Evolutionary conservation across 2,888 invertebrate species (phyloP), one percentile per base, ranked within the genome.

Genomic region (Crocallis elinguaria): DNA sequence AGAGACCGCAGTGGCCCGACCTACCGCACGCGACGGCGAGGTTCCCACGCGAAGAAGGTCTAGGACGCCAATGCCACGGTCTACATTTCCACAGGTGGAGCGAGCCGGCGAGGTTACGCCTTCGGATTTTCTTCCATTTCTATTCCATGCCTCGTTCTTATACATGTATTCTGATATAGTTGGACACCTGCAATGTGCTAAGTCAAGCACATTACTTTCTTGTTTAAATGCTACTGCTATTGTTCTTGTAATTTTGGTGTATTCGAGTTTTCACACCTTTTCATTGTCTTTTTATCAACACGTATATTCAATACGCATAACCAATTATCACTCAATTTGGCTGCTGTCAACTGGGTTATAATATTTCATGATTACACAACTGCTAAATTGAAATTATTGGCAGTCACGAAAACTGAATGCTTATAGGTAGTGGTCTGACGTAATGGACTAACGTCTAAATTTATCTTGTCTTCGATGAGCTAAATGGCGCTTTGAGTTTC

Each of bases 21-120:
- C 58, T 50, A 58, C 52, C 55, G 48, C 61, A 56, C 48, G 49
- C 50, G 37, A 23, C 43, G 32, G 14, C 25, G 17, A 32, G 36
- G 41, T 43, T 17, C 59, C 59, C 57, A 50, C 55, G 60, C 57
- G 23, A 21, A n/a, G 44, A 55, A 60, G 60, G 62, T 60, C 57
- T 62, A 53, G 62, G 59, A 49, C 50, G 36, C 19, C 50, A 25
- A 51, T 57, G 49, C 27, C 49, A 43, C 46, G 44, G 42, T 49
- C 45, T 33, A 45, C 53, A 36, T 23, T 21, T 25, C 23, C 39
- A 43, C 44, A 49, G 39, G 51, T 45, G 17, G 25, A 1, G 25
- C 21, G 14, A 36, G 23, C 14, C 13, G 6, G 7, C 19, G 12
- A 9, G 6, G 17, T 11, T 14, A 6, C 9, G 2, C 32, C 17